phyloP scores from a whole-genome alignment of 2,113 vertebrate genomes.

The Mirounga angustirostris region DNA sequence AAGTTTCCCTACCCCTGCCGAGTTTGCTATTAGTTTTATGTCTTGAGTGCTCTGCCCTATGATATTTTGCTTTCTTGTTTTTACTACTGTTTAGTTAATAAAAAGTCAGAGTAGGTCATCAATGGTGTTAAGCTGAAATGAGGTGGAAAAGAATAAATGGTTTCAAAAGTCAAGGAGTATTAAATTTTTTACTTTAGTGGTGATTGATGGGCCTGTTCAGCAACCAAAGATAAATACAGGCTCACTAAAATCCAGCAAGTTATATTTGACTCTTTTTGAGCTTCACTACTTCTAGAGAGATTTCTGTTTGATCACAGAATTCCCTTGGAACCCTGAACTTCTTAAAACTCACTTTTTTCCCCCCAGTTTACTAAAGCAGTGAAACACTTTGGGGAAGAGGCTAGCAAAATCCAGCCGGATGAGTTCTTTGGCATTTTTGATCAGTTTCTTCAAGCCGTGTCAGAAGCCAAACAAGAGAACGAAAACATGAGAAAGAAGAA shows the following conservation, averaged over 20 bases:
- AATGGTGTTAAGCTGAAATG: slow-evolving; percentile 68
- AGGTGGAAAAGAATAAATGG: slow-evolving; percentile 37
- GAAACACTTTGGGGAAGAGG: slow-evolving; percentile 97
- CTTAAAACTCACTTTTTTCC: slow-evolving; percentile 13
- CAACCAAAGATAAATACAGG: not conserved
- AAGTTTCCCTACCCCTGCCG: slow-evolving; percentile 85
- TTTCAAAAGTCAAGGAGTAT: not conserved
- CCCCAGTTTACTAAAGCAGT: slow-evolving; percentile 94
- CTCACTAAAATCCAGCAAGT: not conserved
- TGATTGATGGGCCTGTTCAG: not conserved
- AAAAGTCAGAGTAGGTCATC: slow-evolving; percentile 63
- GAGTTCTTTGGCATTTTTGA: slow-evolving; percentile 99
- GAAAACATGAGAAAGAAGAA: slow-evolving; percentile 98
- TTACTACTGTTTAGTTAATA: slow-evolving; percentile 86
- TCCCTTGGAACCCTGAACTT: not conserved
- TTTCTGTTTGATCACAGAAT: not conserved
- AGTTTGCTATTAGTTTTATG: slow-evolving; percentile 87
- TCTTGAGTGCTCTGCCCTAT: slow-evolving; percentile 70
- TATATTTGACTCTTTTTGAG: not conserved
- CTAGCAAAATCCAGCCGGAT: slow-evolving; percentile 95
- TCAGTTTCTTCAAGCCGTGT: slow-evolving; percentile 97
- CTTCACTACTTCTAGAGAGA: not conserved
- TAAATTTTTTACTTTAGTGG: slow-evolving; percentile 38
- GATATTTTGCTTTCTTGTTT: slow-evolving; percentile 86
- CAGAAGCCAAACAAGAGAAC: slow-evolving; percentile 97